Evolutionary conservation across 1,140 invertebrate species (phyloP).

Genomic region (Eubasilissa regina): DNA sequence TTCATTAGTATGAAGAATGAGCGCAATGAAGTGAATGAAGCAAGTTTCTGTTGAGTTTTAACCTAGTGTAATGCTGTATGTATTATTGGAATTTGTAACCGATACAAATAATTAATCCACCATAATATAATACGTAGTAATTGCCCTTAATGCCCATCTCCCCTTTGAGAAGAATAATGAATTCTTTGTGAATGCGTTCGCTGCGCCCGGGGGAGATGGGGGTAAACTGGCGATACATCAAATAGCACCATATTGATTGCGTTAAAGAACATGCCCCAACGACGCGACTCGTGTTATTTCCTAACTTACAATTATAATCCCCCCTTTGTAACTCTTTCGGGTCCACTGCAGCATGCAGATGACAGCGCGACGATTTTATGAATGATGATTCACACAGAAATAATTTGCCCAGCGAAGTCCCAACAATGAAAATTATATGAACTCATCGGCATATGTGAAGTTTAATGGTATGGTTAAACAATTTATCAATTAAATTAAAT

Average conservation of each 20-base stretch:
- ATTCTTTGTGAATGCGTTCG: slow-evolving; percentile 52
- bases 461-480: too few relatives aligned
- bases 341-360: slow-evolving; percentile 34
- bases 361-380: slow-evolving; percentile 33
- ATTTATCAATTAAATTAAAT: too few relatives aligned
- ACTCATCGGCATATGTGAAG: too few relatives aligned
- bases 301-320: slow-evolving; percentile 46
- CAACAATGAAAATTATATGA: too few relatives aligned
- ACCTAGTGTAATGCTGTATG: too few relatives aligned
- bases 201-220: slow-evolving; percentile 33
- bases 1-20: too few relatives aligned
- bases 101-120: slow-evolving; percentile 38
- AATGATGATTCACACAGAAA: slow-evolving; percentile 36
- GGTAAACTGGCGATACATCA: slow-evolving; percentile 52
- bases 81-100: slow-evolving; percentile 18
- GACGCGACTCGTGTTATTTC: slow-evolving; percentile 45
- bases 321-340: slow-evolving; percentile 50
- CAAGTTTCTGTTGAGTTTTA: too few relatives aligned
- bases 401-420: not conserved
- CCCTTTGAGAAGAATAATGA: slow-evolving; percentile 41
- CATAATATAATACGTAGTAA: slow-evolving; percentile 41
- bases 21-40: too few relatives aligned
- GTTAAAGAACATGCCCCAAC: slow-evolving; percentile 45
- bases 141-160: slow-evolving; percentile 44
- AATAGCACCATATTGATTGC: slow-evolving; percentile 55